Conservation (phyloP, 2,113 vertebrate species). For the Macquaria ambigua region DNA sequence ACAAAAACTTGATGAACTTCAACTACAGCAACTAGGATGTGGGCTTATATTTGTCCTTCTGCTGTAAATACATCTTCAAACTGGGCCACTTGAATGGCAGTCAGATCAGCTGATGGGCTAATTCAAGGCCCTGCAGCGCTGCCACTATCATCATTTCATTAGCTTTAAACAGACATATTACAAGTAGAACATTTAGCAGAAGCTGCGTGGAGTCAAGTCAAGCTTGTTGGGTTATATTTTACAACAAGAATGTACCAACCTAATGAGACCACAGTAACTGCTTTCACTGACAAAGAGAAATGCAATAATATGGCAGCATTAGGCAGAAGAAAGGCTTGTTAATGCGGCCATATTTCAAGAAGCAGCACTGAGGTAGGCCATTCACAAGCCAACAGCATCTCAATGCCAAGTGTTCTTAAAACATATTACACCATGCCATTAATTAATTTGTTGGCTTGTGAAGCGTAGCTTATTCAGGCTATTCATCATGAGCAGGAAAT, state of each 20-base stretch:
- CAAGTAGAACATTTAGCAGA: constrained; percentile 42
- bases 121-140: constrained; percentile 41
- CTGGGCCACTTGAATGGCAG: constrained; percentile 25
- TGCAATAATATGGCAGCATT: constrained; percentile 30
- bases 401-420: constrained; percentile 75
- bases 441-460: constrained; percentile 78
- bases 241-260: constrained; percentile 25
- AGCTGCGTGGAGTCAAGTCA: constrained; percentile 16
- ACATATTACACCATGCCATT: constrained; percentile 69
- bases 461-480: constrained; percentile 68
- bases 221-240: constrained; percentile 41
- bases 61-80: constrained; percentile 55
- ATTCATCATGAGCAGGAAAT: constrained; percentile 78
- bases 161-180: constrained; percentile 48
- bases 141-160: constrained; percentile 58
- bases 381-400: constrained; percentile 64
- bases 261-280: constrained; percentile 42
- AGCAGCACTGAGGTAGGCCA: constrained; percentile 49
- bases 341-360: constrained; percentile 51
- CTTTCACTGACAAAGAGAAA: constrained; percentile 39
- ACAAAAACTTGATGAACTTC: neutral
- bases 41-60: constrained; percentile 27
- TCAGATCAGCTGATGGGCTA: constrained; percentile 50
- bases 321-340: constrained; percentile 38
- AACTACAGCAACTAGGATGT: neutral